These are phyloP conservation scores for Thaleichthys pacificus DNA, from an alignment of 2,797 vertebrate genomes.

Conservation along the genomic window DNA sequence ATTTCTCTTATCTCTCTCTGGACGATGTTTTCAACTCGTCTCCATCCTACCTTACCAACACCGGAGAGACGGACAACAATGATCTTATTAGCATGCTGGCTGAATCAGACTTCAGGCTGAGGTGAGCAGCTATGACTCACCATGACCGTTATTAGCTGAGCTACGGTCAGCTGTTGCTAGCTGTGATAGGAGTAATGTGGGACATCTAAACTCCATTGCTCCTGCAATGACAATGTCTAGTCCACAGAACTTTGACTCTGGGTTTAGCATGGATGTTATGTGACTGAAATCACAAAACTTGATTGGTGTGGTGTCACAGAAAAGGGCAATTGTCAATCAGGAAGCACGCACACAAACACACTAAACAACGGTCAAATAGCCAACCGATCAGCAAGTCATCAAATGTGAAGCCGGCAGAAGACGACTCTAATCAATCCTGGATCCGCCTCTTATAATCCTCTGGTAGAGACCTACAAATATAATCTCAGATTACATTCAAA, in stretches of 20 bases:
- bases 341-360: background rate
- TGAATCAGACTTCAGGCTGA: background rate
- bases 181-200: background rate
- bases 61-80: no score
- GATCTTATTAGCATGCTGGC: background rate
- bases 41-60: no score
- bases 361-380: background rate
- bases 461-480: background rate
- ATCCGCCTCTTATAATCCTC: background rate
- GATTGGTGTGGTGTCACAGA: no score
- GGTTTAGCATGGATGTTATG: no score
- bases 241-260: no score
- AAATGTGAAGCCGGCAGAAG: background rate
- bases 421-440: background rate
- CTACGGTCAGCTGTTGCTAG: background rate
- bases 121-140: background rate
- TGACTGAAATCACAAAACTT: no score
- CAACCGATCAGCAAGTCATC: background rate
- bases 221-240: no score
- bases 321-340: no score
- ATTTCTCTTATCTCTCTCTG: no score
- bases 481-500: slow-evolving; percentile 45
- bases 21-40: no score
- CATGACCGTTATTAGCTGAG: background rate
- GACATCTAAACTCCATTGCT: no score